These are phyloP conservation scores for Gallinago nigripennis DNA, from an alignment of 2,797 vertebrate species.

Conservation along the genomic window DNA sequence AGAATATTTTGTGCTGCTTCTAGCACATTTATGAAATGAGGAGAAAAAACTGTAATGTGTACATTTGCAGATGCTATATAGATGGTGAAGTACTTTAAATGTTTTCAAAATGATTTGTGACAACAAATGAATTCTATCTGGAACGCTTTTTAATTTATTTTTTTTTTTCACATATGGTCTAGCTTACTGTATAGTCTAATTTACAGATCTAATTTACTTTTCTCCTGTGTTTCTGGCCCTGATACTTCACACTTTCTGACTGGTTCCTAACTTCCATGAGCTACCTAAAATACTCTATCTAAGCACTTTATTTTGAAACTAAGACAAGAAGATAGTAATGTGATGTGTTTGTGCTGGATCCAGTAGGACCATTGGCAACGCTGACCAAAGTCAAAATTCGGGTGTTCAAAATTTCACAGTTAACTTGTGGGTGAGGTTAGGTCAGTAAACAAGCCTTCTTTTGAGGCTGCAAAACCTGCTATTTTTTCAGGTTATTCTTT, in stretches of 20 bases:
- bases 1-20: constrained; percentile 7
- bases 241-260: not conserved
- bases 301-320: not conserved
- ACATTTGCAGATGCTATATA: not conserved
- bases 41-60: not conserved
- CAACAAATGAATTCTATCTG: not conserved
- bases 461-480: not conserved
- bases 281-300: not conserved
- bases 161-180: not conserved
- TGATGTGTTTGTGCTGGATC: not conserved
- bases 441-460: not conserved
- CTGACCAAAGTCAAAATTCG: not conserved
- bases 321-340: not conserved
- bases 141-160: not conserved
- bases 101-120: not conserved
- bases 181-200: not conserved
- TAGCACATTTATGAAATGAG: not conserved
- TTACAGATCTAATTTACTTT: not conserved
- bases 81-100: not conserved
- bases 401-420: not conserved
- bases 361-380: not conserved
- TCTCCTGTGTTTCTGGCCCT: not conserved
- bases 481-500: not conserved
- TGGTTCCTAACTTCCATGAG: not conserved
- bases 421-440: not conserved